Base-by-base conservation (phyloP, 92 coral and sea anemone genomes). In the Pocillopora grandis region DNA sequence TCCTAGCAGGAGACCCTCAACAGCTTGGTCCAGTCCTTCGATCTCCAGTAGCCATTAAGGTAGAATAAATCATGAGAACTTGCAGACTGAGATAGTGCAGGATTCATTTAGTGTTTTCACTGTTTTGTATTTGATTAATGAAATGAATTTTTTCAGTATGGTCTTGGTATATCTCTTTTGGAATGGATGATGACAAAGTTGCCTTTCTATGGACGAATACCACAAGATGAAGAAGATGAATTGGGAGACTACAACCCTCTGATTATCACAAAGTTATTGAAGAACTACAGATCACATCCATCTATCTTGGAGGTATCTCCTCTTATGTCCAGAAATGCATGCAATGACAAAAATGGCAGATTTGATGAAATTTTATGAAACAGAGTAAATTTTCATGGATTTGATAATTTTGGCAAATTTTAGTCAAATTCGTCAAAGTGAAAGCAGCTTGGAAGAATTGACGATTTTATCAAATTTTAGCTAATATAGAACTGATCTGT, bases 221-320 rank as follows among this genome's bases (percentile, higher is more conserved):
- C 80, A 21, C 86, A 88, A 15, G 91, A 84, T 71, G 94, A 91
- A 52, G 90, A 85, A 35, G 95, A 90, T 60, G 95, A 92, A 66
- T 87, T 90, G 0, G 95, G 93, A 0, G 93, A 91, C 9, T 94
- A 94, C 78, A 87, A 94, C 55, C 86, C 98, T 0, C 63, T 78
- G 57, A 74, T 94, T 66, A 88, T 94, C 19, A 94, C 98, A 2
- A 94, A 94, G 85, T 89, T 94, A 49, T 81, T 94, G 81, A 94
- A 92, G 84, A 94, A 94, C 84, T 94, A 94, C 90, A 76, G 98
- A 20, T 94, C 98, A 3, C 98, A 94, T 88, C 98, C 98, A 23
- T 77, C 93, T 0, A 94, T 94, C 60, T 78, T 94, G 59, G 92
- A 94, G 98, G 98, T 68, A 19, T 23, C 27, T 23, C 27, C 27